Evolutionary conservation across 1,140 invertebrate genomes (phyloP), one percentile per base, ranked within the genome.

Genomic region (Gryllus bimaculatus): DNA sequence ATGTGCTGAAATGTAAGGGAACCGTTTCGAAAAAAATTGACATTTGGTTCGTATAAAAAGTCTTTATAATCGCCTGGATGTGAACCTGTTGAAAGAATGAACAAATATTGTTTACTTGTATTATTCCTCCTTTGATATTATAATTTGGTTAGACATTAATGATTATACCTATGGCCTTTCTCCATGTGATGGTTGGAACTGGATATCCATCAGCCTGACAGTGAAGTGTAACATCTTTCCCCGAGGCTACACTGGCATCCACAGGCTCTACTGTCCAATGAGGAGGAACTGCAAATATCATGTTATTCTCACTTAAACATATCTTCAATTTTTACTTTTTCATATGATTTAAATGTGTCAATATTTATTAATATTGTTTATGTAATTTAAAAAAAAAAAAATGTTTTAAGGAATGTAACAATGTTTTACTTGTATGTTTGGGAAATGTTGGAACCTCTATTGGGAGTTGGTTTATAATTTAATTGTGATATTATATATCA

Each of bases 121-220:
- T 18, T 66, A 10, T 66, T 66, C 54, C 54, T 66, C 54, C 54
- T 66, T 66, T 13, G 18, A 66, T 18, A 66, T 7, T 76, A 13
- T 21, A n/a, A 78, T 47, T 48, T 73, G 74, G 83, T 12, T 47
- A 7, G 8, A 75, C 75, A 74, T 21, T 15, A 39, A 74, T 21
- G 10, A 26, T 48, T 85, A 87, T 90, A 88, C 93, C 93, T 78
- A 91, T 91, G 39, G 93, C 93, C 84, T 94, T 92, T 81, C 92
- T 93, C 96, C 96, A 98, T 8, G 92, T 93, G 20, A 97, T 93
- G 3, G 88, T 90, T 0, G 96, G 96, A 77, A 92, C 91, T 0
- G 96, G 96, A 83, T 96, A 96, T 3, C 96, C 97, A 79, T 94
- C 92, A 0, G 96, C 95, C 85, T 96, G 93, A 83, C 96, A 98